These are phyloP conservation scores for Andinoacara biseriatus DNA, from an alignment of 2,113 vertebrate genomes.

Conservation along the genomic window DNA sequence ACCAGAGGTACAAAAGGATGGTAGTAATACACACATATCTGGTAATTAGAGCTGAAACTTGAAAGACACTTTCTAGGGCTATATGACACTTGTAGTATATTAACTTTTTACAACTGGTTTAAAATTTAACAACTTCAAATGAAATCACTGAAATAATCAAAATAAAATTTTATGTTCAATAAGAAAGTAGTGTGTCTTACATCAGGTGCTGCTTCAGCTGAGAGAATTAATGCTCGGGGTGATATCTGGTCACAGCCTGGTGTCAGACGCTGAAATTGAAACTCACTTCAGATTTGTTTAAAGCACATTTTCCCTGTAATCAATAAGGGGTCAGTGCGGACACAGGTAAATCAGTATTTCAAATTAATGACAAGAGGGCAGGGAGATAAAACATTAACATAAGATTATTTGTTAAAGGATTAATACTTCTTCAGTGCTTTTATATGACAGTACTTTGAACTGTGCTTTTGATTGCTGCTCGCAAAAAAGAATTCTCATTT, in stretches of 20 bases:
- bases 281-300: not conserved
- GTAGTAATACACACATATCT: not conserved
- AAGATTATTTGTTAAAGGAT: conserved; percentile 51
- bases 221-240: not conserved
- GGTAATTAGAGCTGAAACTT: not conserved
- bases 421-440: conserved; percentile 44
- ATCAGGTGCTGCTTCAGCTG: not conserved
- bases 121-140: not conserved
- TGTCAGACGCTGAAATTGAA: not conserved
- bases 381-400: conserved; percentile 71
- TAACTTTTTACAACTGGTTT: not conserved
- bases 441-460: conserved; percentile 73
- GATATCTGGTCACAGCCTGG: not conserved
- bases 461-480: conserved; percentile 46
- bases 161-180: not conserved
- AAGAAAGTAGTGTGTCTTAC: not conserved
- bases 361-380: conserved; percentile 41
- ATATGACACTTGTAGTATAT: not conserved
- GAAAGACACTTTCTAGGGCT: not conserved
- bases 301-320: conserved; percentile 51
- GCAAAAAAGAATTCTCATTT: conserved; percentile 43
- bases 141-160: not conserved
- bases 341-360: conserved; percentile 48
- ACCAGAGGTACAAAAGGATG: not conserved
- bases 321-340: conserved; percentile 50